Evolutionary conservation across 2,113 vertebrate species (phyloP), one percentile per base, ranked within the genome.

Genomic region (Anas platyrhynchos): DNA sequence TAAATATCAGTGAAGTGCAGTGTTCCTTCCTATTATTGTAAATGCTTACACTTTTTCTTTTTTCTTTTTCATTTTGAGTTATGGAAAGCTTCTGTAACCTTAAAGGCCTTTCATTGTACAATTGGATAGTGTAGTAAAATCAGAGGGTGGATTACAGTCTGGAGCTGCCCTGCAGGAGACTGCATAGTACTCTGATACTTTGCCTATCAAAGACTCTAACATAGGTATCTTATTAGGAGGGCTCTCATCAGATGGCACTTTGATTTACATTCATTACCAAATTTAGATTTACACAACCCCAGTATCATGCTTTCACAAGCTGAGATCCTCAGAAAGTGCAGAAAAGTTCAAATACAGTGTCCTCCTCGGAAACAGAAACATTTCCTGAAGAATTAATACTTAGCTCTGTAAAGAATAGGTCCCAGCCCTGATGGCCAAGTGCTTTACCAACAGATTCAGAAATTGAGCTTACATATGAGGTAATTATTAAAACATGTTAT

Each of bases 381-480:
- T 34, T 23, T 79, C 41, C 34, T 76, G 78, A 84, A 67, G 73
- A 44, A 84, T 71, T 14, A 83, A 1, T 27, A 59, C 20, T 55
- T 32, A 83, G 68, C 18, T 59, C 61, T 55, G 48, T 43, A 26
- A 62, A 32, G 43, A 81, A 23, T 9, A 1, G 0, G 5, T 73
- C 41, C 56, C 59, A 77, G 20, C 34, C 25, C 48, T 69, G 54
- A 9, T 29, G 7, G 55, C 31, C 0, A 1, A 73, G 61, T n/a
- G 32, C 61, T 83, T 34, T 0, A 1, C 62, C 31, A 9, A 27
- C 41, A 67, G 20, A 44, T 79, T 43, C 26, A n/a, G 77, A 75
- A 66, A 55, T 0, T 1, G 59, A 72, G 16, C 41, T 86, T 14
- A 1, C 4, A 2, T 43, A 27, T 0, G 4, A 56, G 46, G 52